Conservation (phyloP, 2,888 invertebrate species). For the Callyntrura guangdongensis region DNA sequence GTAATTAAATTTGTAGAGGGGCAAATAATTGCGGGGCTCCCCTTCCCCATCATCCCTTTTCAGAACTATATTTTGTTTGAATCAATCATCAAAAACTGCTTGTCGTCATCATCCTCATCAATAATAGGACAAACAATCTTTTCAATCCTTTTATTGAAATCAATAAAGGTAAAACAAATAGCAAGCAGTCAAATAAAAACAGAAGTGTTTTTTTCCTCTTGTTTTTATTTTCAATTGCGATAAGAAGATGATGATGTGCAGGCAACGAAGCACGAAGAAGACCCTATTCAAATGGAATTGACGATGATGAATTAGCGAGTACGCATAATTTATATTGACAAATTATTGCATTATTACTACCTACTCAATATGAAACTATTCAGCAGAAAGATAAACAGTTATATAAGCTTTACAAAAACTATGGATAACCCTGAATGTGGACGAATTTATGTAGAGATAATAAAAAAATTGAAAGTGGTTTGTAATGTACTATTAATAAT, state of each 20-base stretch:
- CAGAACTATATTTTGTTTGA: not conserved
- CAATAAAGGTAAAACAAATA: constrained; percentile 31
- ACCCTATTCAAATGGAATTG: constrained; percentile 40
- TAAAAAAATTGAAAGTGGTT: constrained; percentile 38
- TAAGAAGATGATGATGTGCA: not conserved
- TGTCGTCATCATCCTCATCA: constrained; percentile 24
- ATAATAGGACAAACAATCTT: not conserved
- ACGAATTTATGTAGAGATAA: constrained; percentile 43
- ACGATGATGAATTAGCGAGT: constrained; percentile 46
- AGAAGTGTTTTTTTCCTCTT: not conserved
- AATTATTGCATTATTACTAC: not conserved
- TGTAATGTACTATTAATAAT: not conserved
- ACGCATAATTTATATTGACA: constrained; percentile 16
- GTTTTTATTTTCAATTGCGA: not conserved
- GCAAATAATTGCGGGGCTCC: constrained; percentile 56
- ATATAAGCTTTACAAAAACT: not conserved
- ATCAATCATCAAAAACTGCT: constrained; percentile 39
- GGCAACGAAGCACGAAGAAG: not conserved
- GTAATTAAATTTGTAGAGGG: constrained; percentile 45
- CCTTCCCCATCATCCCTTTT: not conserved
- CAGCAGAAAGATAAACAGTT: not conserved
- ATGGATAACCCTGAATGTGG: constrained; percentile 58
- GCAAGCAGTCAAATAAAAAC: constrained; percentile 15
- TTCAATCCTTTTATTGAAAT: constrained; percentile 11
- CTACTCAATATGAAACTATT: not conserved